A percentile compares a stretch with the other conserved stretches of the same genome.
Evolutionary conservation across 2,888 invertebrate species (phyloP).

Genomic region (Eutolmus rufibarbis): DNA sequence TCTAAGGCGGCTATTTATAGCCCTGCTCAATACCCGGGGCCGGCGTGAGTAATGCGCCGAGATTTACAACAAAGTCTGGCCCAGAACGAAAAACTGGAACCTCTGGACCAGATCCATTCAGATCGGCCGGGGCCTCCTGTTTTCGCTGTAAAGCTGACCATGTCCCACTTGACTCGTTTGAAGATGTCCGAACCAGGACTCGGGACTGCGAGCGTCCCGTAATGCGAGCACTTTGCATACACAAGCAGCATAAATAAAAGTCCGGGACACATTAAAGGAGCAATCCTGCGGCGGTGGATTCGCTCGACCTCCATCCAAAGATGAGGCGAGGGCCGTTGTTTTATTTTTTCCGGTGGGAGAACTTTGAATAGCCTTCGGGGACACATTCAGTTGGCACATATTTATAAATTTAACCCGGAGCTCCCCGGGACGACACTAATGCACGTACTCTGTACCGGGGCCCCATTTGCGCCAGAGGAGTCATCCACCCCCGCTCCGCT

Average conservation of each 20-base stretch:
- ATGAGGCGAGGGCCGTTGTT: slow-evolving; percentile 10
- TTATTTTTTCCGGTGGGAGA: slow-evolving; percentile 14
- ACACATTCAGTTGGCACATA: slow-evolving; percentile 35
- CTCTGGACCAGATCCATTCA: background rate
- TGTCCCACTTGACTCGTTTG: slow-evolving; percentile 35
- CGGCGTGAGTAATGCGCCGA: background rate
- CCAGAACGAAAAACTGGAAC: background rate
- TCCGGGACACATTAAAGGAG: slow-evolving; percentile 13
- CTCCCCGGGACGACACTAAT: slow-evolving; percentile 14
- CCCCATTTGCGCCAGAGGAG: background rate
- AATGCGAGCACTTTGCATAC: slow-evolving; percentile 28
- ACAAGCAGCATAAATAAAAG: slow-evolving; percentile 30
- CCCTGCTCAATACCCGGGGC: background rate
- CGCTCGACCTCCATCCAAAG: slow-evolving; percentile 3
- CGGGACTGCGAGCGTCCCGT: background rate
- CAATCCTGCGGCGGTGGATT: slow-evolving; percentile 1
- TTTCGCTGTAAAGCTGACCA: background rate
- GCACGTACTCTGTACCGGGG: background rate
- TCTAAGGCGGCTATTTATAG: background rate
- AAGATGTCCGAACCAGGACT: slow-evolving; percentile 17
- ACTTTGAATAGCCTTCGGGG: slow-evolving; percentile 26
- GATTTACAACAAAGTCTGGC: background rate
- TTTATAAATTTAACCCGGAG: slow-evolving; percentile 36
- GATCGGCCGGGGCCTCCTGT: background rate
- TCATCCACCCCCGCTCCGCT: background rate